phyloP scores from a whole-genome alignment of 2,113 vertebrate species.

The Paracanthobrama guichenoti region DNA sequence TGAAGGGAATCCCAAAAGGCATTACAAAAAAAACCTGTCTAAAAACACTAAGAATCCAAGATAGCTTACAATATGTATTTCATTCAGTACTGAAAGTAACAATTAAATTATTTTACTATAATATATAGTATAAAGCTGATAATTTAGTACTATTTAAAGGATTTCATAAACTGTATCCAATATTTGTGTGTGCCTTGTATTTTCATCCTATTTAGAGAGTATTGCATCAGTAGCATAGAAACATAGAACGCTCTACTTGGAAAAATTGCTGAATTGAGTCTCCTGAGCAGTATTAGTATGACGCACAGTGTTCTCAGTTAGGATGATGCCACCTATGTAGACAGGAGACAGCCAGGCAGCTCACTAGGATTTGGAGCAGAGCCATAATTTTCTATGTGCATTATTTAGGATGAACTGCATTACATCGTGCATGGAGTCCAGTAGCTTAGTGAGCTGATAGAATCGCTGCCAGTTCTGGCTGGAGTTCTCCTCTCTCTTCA shows the following conservation, averaged over 20 bases:
- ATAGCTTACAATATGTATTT: not conserved
- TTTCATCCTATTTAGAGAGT: not conserved
- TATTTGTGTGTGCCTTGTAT: not conserved
- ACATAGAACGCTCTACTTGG: not conserved
- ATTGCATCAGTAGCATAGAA: not conserved
- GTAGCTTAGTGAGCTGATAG: constrained; percentile 97
- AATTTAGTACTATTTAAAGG: not conserved
- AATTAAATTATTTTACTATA: not conserved
- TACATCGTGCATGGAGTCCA: constrained; percentile 99
- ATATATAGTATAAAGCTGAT: not conserved
- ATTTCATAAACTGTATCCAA: not conserved
- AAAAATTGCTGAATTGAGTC: not conserved
- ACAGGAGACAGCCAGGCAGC: not conserved
- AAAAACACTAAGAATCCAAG: not conserved
- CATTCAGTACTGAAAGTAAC: not conserved
- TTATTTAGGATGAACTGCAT: not conserved
- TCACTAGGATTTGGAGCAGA: not conserved
- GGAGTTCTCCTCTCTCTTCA: constrained; percentile 96
- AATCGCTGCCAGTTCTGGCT: constrained; percentile 99
- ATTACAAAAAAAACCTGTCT: too few relatives aligned
- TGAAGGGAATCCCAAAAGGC: too few relatives aligned
- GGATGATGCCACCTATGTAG: not conserved
- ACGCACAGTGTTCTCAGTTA: not conserved
- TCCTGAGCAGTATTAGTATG: not conserved
- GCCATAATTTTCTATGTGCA: not conserved